These are phyloP conservation scores for Ylistrum balloti DNA, from an alignment of 1,140 invertebrate genomes.

Conservation along the genomic window DNA sequence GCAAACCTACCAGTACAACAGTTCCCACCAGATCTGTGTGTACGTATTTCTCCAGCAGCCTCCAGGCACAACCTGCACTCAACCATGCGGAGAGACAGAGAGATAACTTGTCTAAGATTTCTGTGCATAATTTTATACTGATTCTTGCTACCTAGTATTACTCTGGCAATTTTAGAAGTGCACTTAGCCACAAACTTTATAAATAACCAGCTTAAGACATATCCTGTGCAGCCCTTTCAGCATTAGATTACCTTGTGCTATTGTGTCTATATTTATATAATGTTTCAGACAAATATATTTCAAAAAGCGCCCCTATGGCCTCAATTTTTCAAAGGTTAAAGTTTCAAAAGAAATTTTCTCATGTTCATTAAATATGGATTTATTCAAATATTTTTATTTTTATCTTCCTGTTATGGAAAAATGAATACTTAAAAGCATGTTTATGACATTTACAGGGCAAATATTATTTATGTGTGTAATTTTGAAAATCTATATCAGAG, in stretches of 20 bases:
- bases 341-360: background rate
- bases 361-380: constrained; percentile 12
- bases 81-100: background rate
- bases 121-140: background rate
- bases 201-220: background rate
- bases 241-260: background rate
- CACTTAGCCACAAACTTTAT: background rate
- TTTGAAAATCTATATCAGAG: background rate
- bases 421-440: constrained; percentile 11
- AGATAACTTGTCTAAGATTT: background rate
- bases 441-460: constrained; percentile 28
- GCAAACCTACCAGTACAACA: background rate
- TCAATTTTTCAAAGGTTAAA: background rate
- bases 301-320: background rate
- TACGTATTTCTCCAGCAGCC: background rate
- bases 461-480: constrained; percentile 16
- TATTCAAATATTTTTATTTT: background rate
- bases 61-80: background rate
- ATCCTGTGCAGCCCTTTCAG: background rate
- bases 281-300: background rate
- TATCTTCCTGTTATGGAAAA: background rate
- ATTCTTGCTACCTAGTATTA: background rate
- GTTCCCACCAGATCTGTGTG: too few relatives aligned
- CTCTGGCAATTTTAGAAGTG: background rate
- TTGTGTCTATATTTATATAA: background rate